These are phyloP conservation scores for Elgaria multicarinata DNA, from an alignment of 2,113 vertebrate genomes.

Conservation along the genomic window DNA sequence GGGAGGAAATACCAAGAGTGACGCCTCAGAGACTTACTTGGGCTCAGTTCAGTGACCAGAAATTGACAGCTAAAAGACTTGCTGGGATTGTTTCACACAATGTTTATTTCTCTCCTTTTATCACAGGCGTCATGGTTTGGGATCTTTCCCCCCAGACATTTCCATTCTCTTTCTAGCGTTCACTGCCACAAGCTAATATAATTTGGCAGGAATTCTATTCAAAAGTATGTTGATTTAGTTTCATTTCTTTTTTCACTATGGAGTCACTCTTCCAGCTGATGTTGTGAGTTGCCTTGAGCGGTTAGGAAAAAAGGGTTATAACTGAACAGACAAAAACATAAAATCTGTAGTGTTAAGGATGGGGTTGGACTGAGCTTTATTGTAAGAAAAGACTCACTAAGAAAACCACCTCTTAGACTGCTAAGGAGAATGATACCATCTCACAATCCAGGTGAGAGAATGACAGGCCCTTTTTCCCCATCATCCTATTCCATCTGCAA, in stretches of 20 bases:
- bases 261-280: not conserved
- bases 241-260: not conserved
- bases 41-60: not conserved
- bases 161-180: not conserved
- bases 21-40: not conserved
- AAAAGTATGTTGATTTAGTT: not conserved
- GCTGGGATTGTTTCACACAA: not conserved
- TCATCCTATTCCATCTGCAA: not conserved
- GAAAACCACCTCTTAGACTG: not conserved
- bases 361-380: not conserved
- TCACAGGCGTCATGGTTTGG: not conserved
- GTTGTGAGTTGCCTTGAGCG: not conserved
- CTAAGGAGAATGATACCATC: not conserved
- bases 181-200: not conserved
- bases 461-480: slow-evolving; percentile 3
- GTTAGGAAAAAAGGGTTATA: not conserved
- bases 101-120: not conserved
- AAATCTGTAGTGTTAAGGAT: not conserved
- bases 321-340: not conserved
- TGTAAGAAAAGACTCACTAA: not conserved
- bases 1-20: not conserved
- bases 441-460: not conserved
- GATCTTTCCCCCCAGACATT: not conserved
- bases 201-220: not conserved
- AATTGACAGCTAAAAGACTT: slow-evolving; percentile 4